Percentiles rank a stretch among this genome's conserved stretches.
Evolutionary conservation across 2,113 vertebrate genomes (phyloP).

Genomic region (Laticauda laticaudata): DNA sequence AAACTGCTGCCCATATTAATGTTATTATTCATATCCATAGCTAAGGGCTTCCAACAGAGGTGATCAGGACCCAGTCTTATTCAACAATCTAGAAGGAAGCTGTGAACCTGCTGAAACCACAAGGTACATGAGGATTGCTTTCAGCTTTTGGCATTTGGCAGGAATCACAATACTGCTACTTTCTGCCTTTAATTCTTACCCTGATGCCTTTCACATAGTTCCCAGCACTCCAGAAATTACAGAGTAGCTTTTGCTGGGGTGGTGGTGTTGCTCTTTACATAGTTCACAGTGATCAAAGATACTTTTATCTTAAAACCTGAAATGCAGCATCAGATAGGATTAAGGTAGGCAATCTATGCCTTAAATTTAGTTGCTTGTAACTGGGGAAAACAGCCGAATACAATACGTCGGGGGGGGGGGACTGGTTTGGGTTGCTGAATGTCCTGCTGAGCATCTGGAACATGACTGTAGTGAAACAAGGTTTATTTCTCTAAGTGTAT

Average conservation of each 20-base stretch:
- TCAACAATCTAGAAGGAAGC: not conserved
- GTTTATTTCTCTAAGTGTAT: not conserved
- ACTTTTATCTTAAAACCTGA: not conserved
- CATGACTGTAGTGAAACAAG: not conserved
- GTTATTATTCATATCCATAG: not conserved
- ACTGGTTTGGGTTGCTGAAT: not conserved
- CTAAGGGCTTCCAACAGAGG: not conserved
- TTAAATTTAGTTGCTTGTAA: not conserved
- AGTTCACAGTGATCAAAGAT: not conserved
- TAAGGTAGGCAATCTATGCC: not conserved
- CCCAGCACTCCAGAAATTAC: not conserved
- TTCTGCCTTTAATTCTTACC: not conserved
- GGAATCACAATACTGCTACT: not conserved
- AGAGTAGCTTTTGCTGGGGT: not conserved
- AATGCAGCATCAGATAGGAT: not conserved
- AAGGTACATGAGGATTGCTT: not conserved
- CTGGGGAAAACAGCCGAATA: not conserved
- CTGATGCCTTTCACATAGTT: not conserved
- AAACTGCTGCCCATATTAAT: not conserved
- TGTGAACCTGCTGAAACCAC: not conserved
- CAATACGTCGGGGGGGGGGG: not conserved
- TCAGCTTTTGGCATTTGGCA: not conserved
- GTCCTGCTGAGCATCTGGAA: not conserved
- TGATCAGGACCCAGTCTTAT: not conserved
- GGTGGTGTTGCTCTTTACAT: not conserved